Evolutionary conservation across 2,113 vertebrate genomes (phyloP).

Genomic region (Cyanoderma ruficeps): DNA sequence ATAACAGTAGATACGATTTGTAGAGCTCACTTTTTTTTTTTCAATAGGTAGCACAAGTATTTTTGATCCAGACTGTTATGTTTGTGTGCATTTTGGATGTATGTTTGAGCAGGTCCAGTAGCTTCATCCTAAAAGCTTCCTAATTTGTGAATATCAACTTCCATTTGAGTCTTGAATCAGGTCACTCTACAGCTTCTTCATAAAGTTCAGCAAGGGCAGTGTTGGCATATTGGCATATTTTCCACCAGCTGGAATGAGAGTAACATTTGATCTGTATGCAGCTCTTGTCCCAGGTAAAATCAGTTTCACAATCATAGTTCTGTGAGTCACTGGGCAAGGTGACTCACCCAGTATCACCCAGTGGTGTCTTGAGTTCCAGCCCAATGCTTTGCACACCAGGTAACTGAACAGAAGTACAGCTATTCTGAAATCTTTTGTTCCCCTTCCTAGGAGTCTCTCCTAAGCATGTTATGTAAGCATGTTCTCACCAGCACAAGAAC

Average conservation of each 20-base stretch:
- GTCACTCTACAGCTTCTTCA: neutral
- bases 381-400: neutral
- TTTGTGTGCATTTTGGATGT: neutral
- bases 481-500: neutral
- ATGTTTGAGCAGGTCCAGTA: neutral
- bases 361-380: neutral
- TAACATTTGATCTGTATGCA: neutral
- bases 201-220: neutral
- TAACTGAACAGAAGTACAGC: slow-evolving; percentile 16
- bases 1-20: neutral
- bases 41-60: fast-evolving
- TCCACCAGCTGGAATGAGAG: neutral
- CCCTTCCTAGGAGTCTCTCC: neutral
- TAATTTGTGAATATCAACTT: neutral
- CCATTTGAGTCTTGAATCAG: neutral
- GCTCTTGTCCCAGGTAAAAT: neutral
- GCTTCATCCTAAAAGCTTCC: neutral
- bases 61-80: neutral
- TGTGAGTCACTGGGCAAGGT: neutral
- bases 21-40: neutral
- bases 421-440: slow-evolving; percentile 53
- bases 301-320: neutral
- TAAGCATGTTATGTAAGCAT: neutral
- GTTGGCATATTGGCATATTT: neutral
- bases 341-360: neutral